Base-by-base conservation (phyloP, 1,140 invertebrate species). In the Meloidogyne chitwoodi region DNA sequence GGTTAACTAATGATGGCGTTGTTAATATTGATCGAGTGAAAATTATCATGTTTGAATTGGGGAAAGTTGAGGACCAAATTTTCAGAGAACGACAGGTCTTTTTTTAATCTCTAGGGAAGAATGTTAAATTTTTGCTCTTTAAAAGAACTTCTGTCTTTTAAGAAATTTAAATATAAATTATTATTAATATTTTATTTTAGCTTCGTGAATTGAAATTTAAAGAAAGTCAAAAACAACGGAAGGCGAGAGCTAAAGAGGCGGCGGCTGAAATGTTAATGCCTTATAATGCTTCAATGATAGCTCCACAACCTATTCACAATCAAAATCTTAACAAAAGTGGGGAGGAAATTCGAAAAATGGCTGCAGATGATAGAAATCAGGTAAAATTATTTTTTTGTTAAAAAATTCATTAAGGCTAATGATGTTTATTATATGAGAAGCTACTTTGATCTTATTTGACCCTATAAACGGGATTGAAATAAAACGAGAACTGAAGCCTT, bases 41-140 rank as follows among this genome's bases (percentile, higher is more conserved):
- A 88, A 87, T 96, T 74, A 97, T 99, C 29, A 92, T 99, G 92
- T 81, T 81, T 77, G 88, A 89, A 86, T 89, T 99, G 34, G 97
- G 96, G 1, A 91, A 93, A 87, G 92, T 92, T 4, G 97, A 99
- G 88, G 97, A 99, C 90, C 93, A 96, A 89, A 99, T 99, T 82
- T 99, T 99, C 87, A 93, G 93, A 86, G 92, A 92, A 63, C 81
- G 90, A 75, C 93, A 77, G 29, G 78, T 82, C 14, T 22, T 8
- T 38, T 74, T 64, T 27, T 68, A 16, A 3, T 14, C 2, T n/a
- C n/a, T 56, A 6, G 2, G 16, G 24, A 22, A 34, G 12, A 2
- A 2, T 31, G 2, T 3, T 31, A 6, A 31, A 31, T 6, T 31
- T 31, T 3, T 31, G 29, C 29, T 41, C 22, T 62, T 62, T 72